Conservation (phyloP, 2,888 invertebrate species). For the Platycnemis pennipes region DNA sequence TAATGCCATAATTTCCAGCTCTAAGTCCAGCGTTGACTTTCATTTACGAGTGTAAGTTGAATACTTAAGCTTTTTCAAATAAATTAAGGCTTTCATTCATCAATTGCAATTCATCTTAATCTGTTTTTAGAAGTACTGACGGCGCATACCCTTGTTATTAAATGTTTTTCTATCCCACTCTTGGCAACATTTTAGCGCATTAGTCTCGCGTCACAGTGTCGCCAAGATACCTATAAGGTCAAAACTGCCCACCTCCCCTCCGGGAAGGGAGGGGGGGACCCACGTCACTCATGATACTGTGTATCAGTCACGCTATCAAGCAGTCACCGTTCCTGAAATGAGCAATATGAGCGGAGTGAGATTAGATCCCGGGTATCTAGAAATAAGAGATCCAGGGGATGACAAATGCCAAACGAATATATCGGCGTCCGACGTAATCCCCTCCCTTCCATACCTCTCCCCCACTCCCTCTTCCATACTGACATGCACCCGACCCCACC, state of each 20-base stretch:
- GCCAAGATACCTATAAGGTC: neutral
- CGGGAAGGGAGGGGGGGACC: neutral
- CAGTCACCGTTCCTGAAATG: constrained; percentile 21
- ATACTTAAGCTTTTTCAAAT: too few relatives aligned
- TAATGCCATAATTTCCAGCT: too few relatives aligned
- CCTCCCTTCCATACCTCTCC: constrained; percentile 33
- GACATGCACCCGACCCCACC: neutral
- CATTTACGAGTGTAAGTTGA: too few relatives aligned
- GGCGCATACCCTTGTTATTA: too few relatives aligned
- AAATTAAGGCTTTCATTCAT: too few relatives aligned
- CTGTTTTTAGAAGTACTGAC: too few relatives aligned
- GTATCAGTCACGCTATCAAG: constrained; percentile 36
- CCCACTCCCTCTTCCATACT: neutral
- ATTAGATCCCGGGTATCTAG: neutral
- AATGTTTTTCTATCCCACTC: too few relatives aligned
- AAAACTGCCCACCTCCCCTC: neutral
- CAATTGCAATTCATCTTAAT: too few relatives aligned
- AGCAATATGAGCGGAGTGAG: constrained; percentile 31
- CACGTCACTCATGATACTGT: constrained; percentile 2
- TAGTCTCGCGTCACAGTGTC: neutral
- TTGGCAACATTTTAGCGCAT: neutral
- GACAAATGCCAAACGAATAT: constrained; percentile 31
- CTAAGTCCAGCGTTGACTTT: too few relatives aligned
- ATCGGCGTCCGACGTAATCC: constrained; percentile 40
- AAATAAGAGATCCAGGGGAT: constrained; percentile 30